Evolutionary conservation across 2,113 vertebrate species (phyloP), one percentile per base, ranked within the genome.

Genomic region (Pituophis catenifer): DNA sequence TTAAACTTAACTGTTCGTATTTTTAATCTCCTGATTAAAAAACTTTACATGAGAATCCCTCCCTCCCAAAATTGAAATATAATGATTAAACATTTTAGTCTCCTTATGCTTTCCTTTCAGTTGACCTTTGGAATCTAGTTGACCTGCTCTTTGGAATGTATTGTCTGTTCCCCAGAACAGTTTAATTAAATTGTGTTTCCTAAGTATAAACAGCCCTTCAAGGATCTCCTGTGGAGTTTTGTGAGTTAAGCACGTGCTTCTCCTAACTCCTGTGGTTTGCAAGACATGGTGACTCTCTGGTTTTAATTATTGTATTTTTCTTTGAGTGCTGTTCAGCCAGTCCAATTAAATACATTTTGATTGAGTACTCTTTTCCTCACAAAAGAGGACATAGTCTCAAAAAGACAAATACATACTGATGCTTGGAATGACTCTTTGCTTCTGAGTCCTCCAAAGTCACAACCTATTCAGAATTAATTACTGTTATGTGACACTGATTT

Each of bases 151-250:
- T 97, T 96, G 21, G 95, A 95, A 96, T 91, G 96, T 97, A 89
- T 93, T 93, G 95, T 95, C 95, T 97, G 94, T 96, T 97, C 96
- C 91, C 95, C 92, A 93, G 95, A 95, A 97, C 96, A 94, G 95
- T 96, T 96, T 96, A 96, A 97, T 97, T 97, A 97, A 97, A 93
- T 94, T 96, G 95, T 96, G 95, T 95, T 97, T 96, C 95, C 96
- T 96, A 94, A 95, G 92, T 96, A 96, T 97, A 96, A 97, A 97
- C 92, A 94, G 94, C 94, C 95, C 95, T 95, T 97, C 95, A 95
- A 94, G 95, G 95, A 93, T 97, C 95, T 97, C 92, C 96, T 97
- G 95, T 94, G 94, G 95, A 96, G 94, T 96, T 96, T 96, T 96
- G 96, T 94, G 95, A 97, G 96, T 96, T 97, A 95, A 97, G 89